A percentile compares a stretch with the other conserved stretches of the same genome.
Evolutionary conservation across 64 coral and sea anemone species (phyloP).

Genomic region (Porites lutea): DNA sequence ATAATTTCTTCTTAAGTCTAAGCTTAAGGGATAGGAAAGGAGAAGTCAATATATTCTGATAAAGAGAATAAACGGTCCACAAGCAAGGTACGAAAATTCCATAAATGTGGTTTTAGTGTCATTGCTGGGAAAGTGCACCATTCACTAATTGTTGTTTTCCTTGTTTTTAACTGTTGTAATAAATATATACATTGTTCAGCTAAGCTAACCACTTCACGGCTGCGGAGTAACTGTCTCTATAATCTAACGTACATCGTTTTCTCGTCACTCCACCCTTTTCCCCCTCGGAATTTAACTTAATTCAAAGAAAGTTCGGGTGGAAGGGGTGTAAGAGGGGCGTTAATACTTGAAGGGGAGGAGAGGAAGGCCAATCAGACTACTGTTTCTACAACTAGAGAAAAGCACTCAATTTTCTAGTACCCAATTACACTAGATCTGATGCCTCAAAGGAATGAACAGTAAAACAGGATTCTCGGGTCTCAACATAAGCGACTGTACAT

Average conservation of each 20-base stretch:
- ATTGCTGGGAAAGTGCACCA: background rate
- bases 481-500: background rate
- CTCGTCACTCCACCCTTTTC: background rate
- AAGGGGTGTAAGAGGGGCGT: background rate
- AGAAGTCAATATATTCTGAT: no score
- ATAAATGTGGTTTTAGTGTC: no score
- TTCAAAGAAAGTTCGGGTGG: no score
- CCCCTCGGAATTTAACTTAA: background rate
- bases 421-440: background rate
- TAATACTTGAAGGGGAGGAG: no score
- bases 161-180: background rate
- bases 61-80: background rate
- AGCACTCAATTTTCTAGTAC: background rate
- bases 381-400: background rate
- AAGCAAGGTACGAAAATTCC: background rate
- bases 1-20: no score
- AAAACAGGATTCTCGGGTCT: background rate
- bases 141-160: background rate
- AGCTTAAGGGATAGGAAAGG: no score
- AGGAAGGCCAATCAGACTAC: background rate
- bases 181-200: slow-evolving; percentile 26
- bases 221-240: no score
- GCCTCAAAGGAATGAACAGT: background rate
- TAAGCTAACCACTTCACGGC: background rate
- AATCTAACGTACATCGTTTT: background rate